Percentiles rank a stretch among this genome's conserved stretches.
Conservation (phyloP, 2,888 invertebrate genomes). For the Latrodectus hesperus region DNA sequence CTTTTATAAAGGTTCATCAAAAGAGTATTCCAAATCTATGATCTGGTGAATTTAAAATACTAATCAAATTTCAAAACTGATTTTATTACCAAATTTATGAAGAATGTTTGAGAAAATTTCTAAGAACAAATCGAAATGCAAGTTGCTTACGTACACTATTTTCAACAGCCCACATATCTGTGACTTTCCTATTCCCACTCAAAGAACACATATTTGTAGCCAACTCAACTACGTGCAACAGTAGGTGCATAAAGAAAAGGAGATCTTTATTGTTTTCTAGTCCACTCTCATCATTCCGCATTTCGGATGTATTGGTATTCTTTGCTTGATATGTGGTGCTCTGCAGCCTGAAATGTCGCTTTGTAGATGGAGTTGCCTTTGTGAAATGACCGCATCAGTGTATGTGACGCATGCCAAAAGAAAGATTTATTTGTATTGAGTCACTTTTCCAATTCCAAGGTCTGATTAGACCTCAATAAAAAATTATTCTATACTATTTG, state of each 20-base stretch:
- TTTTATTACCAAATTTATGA: too few species aligned
- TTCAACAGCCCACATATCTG: too few species aligned
- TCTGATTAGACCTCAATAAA: constrained; percentile 51
- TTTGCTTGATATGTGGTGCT: constrained; percentile 15
- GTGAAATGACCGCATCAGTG: constrained; percentile 14
- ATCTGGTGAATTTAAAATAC: too few species aligned
- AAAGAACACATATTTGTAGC: too few species aligned
- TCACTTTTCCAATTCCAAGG: constrained; percentile 49
- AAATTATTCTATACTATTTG: constrained; percentile 57
- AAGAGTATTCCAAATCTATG: too few species aligned
- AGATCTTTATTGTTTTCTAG: constrained; percentile 59
- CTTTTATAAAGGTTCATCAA: too few species aligned
- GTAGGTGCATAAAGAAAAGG: background rate
- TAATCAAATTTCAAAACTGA: too few species aligned
- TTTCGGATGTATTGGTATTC: constrained; percentile 16
- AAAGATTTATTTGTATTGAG: constrained; percentile 55
- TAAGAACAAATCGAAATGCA: too few species aligned
- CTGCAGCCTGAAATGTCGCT: constrained; percentile 30
- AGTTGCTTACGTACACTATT: too few species aligned
- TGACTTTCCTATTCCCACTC: too few species aligned
- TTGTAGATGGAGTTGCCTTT: constrained; percentile 44
- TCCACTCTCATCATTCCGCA: constrained; percentile 52
- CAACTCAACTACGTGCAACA: too few species aligned
- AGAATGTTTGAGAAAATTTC: too few species aligned
- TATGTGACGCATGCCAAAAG: constrained; percentile 51